Evolutionary conservation across 2,888 invertebrate species (phyloP).

Genomic region (Trichopria drosophilae): DNA sequence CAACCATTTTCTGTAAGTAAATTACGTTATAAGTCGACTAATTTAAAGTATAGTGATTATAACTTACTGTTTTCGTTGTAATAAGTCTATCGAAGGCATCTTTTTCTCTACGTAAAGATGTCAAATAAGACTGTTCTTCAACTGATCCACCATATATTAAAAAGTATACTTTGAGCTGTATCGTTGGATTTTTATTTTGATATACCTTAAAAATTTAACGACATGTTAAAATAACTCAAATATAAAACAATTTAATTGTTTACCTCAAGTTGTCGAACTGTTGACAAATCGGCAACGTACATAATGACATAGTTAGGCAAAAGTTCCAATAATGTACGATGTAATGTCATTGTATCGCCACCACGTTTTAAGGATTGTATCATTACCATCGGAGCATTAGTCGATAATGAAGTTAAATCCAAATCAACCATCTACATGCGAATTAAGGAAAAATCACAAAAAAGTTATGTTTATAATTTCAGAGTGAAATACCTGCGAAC

Average conservation of each 20-base stretch:
- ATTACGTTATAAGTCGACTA: slow-evolving; percentile 6
- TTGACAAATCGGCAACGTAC: slow-evolving; percentile 86
- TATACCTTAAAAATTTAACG: slow-evolving; percentile 62
- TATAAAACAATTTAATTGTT: slow-evolving; percentile 7
- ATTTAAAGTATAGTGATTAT: neutral
- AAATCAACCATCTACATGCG: slow-evolving; percentile 70
- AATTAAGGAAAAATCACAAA: slow-evolving; percentile 23
- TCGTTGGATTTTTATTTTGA: slow-evolving; percentile 60
- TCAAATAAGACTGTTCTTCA: slow-evolving; percentile 95
- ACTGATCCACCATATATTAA: slow-evolving; percentile 89
- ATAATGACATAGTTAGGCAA: slow-evolving; percentile 83
- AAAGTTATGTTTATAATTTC: slow-evolving; percentile 17
- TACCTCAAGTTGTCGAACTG: slow-evolving; percentile 88
- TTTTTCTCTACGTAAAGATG: slow-evolving; percentile 87
- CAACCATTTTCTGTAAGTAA: slow-evolving; percentile 73
- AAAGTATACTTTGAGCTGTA: slow-evolving; percentile 78
- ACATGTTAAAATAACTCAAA: neutral
- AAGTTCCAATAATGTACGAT: slow-evolving; percentile 68
- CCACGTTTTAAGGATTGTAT: slow-evolving; percentile 79
- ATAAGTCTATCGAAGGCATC: slow-evolving; percentile 92
- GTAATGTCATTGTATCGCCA: slow-evolving; percentile 73
- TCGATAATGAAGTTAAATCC: slow-evolving; percentile 67
- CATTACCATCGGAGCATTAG: slow-evolving; percentile 70
- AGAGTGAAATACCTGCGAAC: slow-evolving; percentile 44
- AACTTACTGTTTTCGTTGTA: slow-evolving; percentile 82